These are phyloP conservation scores for Heteromormyrus szaboi DNA, from an alignment of 2,797 vertebrate genomes.

Conservation along the genomic window DNA sequence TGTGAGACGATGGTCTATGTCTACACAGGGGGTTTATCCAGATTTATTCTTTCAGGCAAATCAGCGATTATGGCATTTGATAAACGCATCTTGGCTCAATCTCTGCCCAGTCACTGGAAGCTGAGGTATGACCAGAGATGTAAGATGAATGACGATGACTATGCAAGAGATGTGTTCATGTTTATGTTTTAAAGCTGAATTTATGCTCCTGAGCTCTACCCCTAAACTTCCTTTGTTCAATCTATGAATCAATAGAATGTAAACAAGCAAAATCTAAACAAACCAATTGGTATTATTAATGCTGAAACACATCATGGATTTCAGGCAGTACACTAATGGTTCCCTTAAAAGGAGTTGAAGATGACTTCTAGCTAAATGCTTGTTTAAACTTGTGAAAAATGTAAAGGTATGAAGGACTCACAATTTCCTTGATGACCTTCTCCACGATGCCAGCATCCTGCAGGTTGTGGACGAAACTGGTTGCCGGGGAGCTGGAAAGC, in stretches of 20 bases:
- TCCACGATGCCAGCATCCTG: slow-evolving; percentile 70
- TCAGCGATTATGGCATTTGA: background rate
- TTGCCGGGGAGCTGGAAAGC: slow-evolving; percentile 72
- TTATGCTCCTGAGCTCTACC: background rate
- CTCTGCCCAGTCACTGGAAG: background rate
- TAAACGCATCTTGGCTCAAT: background rate
- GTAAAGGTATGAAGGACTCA: slow-evolving; percentile 50
- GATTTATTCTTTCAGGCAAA: background rate
- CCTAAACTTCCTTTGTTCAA: background rate
- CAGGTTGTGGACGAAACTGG: slow-evolving; percentile 74
- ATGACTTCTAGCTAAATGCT: background rate
- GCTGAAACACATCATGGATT: background rate
- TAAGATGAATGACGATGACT: background rate
- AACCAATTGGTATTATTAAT: background rate
- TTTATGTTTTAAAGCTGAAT: background rate
- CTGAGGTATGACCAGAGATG: background rate
- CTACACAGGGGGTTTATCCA: background rate
- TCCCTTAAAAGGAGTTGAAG: background rate
- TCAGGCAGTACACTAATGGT: background rate
- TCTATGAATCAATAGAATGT: background rate
- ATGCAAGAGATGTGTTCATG: background rate
- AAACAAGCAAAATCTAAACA: background rate
- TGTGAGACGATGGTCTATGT: background rate
- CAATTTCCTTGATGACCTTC: slow-evolving; percentile 73
- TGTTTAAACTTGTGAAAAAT: slow-evolving; percentile 9